These are phyloP conservation scores for Nezara viridula DNA, from an alignment of 2,888 invertebrate genomes.

Conservation along the genomic window DNA sequence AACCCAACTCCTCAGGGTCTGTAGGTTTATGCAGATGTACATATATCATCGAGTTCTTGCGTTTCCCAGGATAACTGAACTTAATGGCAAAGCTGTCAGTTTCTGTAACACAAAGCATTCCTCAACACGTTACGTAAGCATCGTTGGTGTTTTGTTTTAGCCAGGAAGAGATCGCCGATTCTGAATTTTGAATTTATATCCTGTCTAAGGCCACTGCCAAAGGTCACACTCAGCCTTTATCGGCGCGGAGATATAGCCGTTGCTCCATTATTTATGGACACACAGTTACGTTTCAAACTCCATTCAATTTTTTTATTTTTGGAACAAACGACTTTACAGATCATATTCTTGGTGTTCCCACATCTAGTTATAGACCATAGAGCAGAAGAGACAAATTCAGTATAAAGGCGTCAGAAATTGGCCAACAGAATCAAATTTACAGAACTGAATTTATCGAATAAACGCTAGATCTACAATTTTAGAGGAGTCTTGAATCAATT, in stretches of 20 bases:
- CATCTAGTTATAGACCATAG: no score
- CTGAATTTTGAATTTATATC: slow-evolving; percentile 17
- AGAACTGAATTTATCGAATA: no score
- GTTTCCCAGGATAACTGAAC: not conserved
- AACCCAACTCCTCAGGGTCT: not conserved
- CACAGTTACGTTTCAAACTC: not conserved
- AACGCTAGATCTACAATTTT: no score
- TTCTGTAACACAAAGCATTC: not conserved
- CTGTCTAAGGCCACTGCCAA: not conserved
- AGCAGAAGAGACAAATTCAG: no score
- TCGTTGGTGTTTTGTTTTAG: not conserved
- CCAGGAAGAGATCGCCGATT: not conserved
- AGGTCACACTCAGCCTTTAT: not conserved
- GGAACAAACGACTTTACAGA: not conserved
- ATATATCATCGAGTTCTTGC: not conserved
- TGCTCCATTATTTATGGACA: not conserved
- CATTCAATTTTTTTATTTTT: not conserved
- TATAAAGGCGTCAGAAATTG: no score
- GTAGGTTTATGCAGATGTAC: not conserved
- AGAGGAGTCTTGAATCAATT: no score
- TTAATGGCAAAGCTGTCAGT: not conserved
- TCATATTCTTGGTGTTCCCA: no score
- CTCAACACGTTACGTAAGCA: not conserved
- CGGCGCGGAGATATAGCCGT: not conserved
- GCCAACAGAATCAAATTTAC: no score